Percentiles rank a stretch among this genome's conserved stretches.
phyloP scores from a whole-genome alignment of 2,888 invertebrate species.

The Drosophila suboccidentalis region DNA sequence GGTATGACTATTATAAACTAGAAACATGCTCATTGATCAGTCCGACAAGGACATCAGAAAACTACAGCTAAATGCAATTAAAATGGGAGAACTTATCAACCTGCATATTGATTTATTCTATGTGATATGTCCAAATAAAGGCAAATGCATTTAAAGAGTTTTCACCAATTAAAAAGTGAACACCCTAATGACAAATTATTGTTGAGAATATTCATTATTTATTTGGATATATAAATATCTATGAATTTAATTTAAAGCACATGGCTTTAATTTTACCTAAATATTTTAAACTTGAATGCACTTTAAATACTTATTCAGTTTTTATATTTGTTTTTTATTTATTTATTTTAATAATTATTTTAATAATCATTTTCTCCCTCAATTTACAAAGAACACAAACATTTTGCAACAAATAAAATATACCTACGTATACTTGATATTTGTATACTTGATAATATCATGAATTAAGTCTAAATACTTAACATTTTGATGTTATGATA shows the following conservation, averaged over 20 bases:
- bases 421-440: conserved; percentile 4
- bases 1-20: not conserved
- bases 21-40: too few species aligned
- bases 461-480: not conserved
- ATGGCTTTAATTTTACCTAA: too few species aligned
- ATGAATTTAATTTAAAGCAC: not conserved
- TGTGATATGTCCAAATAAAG: too few species aligned
- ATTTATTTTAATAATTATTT: not conserved
- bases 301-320: not conserved
- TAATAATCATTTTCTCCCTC: not conserved
- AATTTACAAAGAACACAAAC: not conserved
- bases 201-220: too few species aligned
- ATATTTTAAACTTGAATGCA: too few species aligned
- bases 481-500: not conserved
- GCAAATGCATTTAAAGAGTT: too few species aligned
- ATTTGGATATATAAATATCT: not conserved
- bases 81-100: too few species aligned
- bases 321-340: too few species aligned
- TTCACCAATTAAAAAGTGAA: too few species aligned
- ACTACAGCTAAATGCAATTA: not conserved
- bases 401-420: not conserved
- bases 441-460: not conserved
- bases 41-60: not conserved
- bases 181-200: too few species aligned
- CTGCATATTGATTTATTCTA: too few species aligned